Evolutionary conservation across 2,888 invertebrate genomes (phyloP), one percentile per base, ranked within the genome.

Genomic region (Bombyx huttoni): DNA sequence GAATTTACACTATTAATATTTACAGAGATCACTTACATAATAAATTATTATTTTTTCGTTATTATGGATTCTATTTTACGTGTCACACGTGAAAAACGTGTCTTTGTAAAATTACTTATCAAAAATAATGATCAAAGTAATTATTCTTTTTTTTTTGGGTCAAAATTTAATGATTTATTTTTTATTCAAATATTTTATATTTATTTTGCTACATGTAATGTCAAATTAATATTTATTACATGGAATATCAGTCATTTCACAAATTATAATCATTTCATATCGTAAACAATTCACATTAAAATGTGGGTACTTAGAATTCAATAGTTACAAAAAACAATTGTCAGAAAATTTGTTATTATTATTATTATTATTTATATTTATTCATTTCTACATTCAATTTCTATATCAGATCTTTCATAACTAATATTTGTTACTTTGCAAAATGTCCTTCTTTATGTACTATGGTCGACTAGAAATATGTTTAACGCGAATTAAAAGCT

Each of bases 231-330:
- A 14, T 49, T 51, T 51, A 13, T 50, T 45, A 46, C 35, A 24
- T 49, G 24, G 24, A 53, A 52, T 50, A 33, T 48, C 24, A 46
- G 46, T 35, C 40, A 46, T 50, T 50, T 51, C 46, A 51, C 50
- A 51, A 51, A 40, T 47, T 35, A 51, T 51, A 47, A 45, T 47
- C 14, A 7, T 24, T 33, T 47, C 47, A 46, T 14, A 48, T 45
- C 48, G 34, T 45, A 49, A 53, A 54, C 51, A 53, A 53, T 34
- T 52, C 51, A 61, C 69, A 70, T 63, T 63, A 73, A 78, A 79
- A 75, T 77, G 77, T 73, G 73, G 78, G 77, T 73, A 78, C 75
- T 68, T 70, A 47, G 49, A 50, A 52, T 52, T 52, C 50, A 45
- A 48, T 47, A 48, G n/a, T n/a, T 13, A 40, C 3, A 12, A 40